Evolutionary conservation across 2,797 vertebrate genomes (phyloP).

Genomic region (Rhinella marina): DNA sequence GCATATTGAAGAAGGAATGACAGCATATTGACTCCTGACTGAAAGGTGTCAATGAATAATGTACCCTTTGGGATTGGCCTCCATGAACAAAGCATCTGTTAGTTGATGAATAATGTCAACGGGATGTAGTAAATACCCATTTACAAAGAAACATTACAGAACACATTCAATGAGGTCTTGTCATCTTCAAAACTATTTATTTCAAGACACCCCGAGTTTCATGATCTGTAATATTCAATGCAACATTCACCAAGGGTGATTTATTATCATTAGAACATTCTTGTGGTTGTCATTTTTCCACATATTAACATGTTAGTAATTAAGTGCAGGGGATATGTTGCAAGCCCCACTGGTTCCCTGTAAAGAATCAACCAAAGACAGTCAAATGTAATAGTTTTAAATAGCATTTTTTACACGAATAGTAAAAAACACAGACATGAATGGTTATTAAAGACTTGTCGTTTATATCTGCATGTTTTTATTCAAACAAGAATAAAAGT

Average conservation of each 20-base stretch:
- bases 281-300: constrained; percentile 11
- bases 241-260: not conserved
- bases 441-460: not conserved
- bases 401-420: not conserved
- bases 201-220: constrained; percentile 4
- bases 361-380: not conserved
- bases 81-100: constrained; percentile 67
- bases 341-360: not conserved
- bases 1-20: constrained; percentile 58
- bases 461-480: not conserved
- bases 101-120: constrained; percentile 54
- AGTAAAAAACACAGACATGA: not conserved
- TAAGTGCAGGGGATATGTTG: constrained; percentile 21
- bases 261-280: constrained; percentile 7
- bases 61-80: constrained; percentile 53
- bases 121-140: constrained; percentile 56
- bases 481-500: not conserved
- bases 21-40: constrained; percentile 65
- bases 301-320: constrained; percentile 37
- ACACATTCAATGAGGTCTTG: constrained; percentile 37
- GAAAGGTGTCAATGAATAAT: constrained; percentile 64
- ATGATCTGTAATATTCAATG: constrained; percentile 9
- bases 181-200: constrained; percentile 43
- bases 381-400: not conserved
- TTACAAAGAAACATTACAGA: constrained; percentile 49